A percentile compares a stretch with the other conserved stretches of the same genome.
Conservation (phyloP, 2,797 vertebrate species). For the Pelodytes ibericus region DNA sequence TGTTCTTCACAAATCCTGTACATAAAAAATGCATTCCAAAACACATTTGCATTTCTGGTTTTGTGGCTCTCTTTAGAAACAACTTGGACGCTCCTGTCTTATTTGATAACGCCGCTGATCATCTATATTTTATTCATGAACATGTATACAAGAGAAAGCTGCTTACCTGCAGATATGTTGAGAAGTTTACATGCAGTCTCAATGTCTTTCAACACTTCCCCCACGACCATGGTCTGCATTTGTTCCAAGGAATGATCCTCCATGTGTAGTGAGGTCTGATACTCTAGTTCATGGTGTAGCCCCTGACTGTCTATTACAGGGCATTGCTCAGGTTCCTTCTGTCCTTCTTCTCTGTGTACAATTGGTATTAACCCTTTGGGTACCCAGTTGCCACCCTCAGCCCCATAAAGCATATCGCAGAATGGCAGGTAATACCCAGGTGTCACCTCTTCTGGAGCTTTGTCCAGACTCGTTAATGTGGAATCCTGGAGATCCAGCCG, state of each 20-base stretch:
- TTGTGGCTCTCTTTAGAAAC: too few species aligned
- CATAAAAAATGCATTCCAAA: too few species aligned
- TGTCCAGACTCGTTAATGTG: slow-evolving; percentile 72
- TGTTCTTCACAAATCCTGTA: too few species aligned
- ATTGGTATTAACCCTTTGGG: slow-evolving; percentile 74
- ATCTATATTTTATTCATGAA: neutral
- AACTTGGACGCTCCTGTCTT: too few species aligned
- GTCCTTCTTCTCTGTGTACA: slow-evolving; percentile 58
- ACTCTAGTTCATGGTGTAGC: slow-evolving; percentile 78
- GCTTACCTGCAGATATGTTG: slow-evolving; percentile 90
- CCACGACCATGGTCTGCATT: slow-evolving; percentile 96
- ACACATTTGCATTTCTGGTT: too few species aligned
- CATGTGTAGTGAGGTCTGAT: slow-evolving; percentile 73
- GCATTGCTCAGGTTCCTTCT: slow-evolving; percentile 76
- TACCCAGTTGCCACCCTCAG: slow-evolving; percentile 80
- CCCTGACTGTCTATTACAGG: slow-evolving; percentile 96
- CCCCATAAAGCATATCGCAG: slow-evolving; percentile 86
- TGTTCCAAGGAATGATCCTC: slow-evolving; percentile 94
- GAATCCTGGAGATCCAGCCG: slow-evolving; percentile 73
- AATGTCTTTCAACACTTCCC: slow-evolving; percentile 97
- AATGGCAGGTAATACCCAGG: slow-evolving; percentile 86
- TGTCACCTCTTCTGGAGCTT: slow-evolving; percentile 75
- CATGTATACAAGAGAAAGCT: neutral
- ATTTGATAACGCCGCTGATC: neutral
- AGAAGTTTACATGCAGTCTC: slow-evolving; percentile 96